phyloP scores from a whole-genome alignment of 2,797 vertebrate genomes.

The Sphenopsis melanotis region DNA sequence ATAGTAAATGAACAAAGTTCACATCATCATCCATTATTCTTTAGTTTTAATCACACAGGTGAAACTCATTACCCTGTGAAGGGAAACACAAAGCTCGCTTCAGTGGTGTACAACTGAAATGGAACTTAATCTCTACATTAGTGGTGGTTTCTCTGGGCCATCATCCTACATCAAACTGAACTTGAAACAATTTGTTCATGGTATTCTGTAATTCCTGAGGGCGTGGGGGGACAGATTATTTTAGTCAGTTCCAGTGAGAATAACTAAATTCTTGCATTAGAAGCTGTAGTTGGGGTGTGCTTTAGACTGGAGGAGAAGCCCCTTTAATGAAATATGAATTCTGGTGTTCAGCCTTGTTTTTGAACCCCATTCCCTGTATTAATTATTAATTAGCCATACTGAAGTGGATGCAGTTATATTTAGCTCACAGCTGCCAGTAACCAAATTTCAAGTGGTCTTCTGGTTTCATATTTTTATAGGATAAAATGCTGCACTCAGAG shows the following conservation, averaged over 20 bases:
- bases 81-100: neutral
- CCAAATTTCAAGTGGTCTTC: constrained; percentile 17
- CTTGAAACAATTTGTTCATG: neutral
- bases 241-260: neutral
- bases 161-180: neutral
- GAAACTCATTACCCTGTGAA: constrained; percentile 32
- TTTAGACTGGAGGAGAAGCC: neutral
- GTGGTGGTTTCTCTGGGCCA: neutral
- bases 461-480: constrained; percentile 12
- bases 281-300: neutral
- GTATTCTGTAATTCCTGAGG: neutral
- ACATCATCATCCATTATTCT: constrained; percentile 24
- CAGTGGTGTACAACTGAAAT: neutral
- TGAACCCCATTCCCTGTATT: neutral
- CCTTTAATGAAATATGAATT: constrained; percentile 6
- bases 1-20: constrained; percentile 25
- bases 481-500: neutral
- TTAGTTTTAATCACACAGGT: constrained; percentile 49
- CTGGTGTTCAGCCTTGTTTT: constrained; percentile 8
- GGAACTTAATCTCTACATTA: neutral
- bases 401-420: constrained; percentile 34
- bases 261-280: neutral
- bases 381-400: constrained; percentile 42
- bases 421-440: constrained; percentile 54
- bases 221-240: neutral